A percentile compares a stretch with the other conserved stretches of the same genome.
Conservation (phyloP, 2,113 vertebrate genomes). For the Oreochromis aureus region DNA sequence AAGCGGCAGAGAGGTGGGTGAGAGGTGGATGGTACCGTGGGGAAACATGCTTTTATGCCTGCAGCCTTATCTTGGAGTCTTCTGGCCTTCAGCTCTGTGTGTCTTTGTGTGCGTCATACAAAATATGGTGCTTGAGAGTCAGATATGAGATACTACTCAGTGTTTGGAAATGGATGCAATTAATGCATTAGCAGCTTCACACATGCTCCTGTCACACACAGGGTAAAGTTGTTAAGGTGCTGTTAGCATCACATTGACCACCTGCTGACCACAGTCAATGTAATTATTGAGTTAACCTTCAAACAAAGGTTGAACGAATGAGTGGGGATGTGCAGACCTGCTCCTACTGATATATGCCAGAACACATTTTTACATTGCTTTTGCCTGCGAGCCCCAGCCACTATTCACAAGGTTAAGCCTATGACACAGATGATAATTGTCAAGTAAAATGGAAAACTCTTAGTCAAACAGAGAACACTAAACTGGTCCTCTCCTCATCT, state of each 20-base stretch:
- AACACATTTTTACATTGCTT: not conserved
- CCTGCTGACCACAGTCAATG: not conserved
- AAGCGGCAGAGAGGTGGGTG: not conserved
- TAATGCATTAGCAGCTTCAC: constrained; percentile 3
- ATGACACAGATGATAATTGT: not conserved
- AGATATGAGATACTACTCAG: not conserved
- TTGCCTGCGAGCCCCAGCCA: not conserved
- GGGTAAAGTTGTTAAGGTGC: constrained; percentile 17
- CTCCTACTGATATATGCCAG: not conserved
- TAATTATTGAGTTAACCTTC: constrained; percentile 41
- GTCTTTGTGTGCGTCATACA: not conserved
- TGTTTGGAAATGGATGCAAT: not conserved
- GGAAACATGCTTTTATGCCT: not conserved
- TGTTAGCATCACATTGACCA: constrained; percentile 20
- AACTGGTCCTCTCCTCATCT: not conserved
- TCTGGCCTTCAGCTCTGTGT: not conserved
- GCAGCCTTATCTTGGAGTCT: not conserved
- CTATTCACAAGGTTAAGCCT: not conserved
- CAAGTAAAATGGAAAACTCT: not conserved
- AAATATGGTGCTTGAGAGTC: not conserved
- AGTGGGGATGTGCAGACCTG: not conserved
- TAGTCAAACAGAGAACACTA: not conserved
- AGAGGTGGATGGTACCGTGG: not conserved
- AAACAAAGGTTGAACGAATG: not conserved
- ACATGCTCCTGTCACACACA: constrained; percentile 9